Evolutionary conservation across 2,888 invertebrate genomes (phyloP), one percentile per base, ranked within the genome.

Genomic region (Dynastes maya): DNA sequence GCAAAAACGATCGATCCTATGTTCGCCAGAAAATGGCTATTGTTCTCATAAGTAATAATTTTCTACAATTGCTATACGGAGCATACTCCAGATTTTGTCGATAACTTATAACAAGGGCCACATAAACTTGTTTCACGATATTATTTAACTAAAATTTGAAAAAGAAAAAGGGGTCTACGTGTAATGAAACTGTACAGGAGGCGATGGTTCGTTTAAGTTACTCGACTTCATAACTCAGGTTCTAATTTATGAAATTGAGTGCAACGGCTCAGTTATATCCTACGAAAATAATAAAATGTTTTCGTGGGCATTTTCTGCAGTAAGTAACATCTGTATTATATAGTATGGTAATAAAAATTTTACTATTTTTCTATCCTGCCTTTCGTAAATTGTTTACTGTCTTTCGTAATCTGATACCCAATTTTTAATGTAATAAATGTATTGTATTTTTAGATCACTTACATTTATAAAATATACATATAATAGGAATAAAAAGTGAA

Each of bases 1-100:
- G 74, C 78, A 78, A 78, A 78, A 80, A 79, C 80, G 78, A 80
- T 78, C 80, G 76, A 61, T 64, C 74, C 77, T 67, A 71, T 77
- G 72, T 80, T 78, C 80, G 77, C 78, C 45, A 40, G 78, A 65
- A 80, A 80, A 77, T 80, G 53, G 77, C 79, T 71, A 80, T 80
- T 80, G 79, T 80, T 79, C 80, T 53, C 76, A 37, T 65, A 80
- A 79, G 80, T 80, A 80, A 80, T 80, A 81, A 80, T 81, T 80
- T 78, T 76, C 77, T 74, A 70, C 80, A 81, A 80, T 77, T 78
- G 76, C 77, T 78, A 81, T 78, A 77, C 78, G 63, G 76, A 74
- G 63, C 78, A 78, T 79, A 77, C 72, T 80, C 63, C 76, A 74
- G 72, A 78, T 78, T 78, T 76, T 78, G 32, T 78, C 78, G 68